Percentiles rank a stretch among this genome's conserved stretches.
Conservation (phyloP, 2,888 invertebrate genomes). For the Monochamus alternatus region DNA sequence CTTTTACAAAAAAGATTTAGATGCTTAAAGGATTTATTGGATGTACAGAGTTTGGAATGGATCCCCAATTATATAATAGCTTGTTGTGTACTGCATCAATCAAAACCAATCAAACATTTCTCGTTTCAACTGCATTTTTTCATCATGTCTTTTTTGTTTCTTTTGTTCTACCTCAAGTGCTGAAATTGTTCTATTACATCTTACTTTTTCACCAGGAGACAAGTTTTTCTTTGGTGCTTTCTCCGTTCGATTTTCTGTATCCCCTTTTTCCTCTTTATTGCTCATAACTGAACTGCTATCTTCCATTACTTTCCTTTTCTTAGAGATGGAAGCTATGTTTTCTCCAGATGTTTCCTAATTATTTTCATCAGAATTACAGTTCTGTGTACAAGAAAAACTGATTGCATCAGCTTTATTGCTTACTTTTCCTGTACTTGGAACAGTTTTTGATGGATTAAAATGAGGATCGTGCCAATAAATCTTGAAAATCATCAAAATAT, state of each 20-base stretch:
- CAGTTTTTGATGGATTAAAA: not conserved
- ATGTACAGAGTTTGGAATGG: no score
- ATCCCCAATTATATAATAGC: no score
- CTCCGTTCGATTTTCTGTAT: constrained; percentile 5
- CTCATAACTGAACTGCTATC: constrained; percentile 11
- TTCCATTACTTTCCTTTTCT: not conserved
- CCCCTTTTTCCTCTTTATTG: not conserved
- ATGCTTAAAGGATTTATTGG: no score
- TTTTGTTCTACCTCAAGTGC: not conserved
- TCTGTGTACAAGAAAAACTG: not conserved
- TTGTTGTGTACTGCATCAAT: no score
- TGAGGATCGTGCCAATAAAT: constrained; percentile 6
- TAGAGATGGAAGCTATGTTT: not conserved
- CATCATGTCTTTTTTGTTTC: constrained; percentile 10
- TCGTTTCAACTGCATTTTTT: constrained; percentile 25
- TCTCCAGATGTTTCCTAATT: not conserved
- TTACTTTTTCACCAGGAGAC: not conserved
- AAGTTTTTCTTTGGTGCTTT: not conserved
- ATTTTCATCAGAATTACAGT: not conserved
- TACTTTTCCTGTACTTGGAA: constrained; percentile 9
- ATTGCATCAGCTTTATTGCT: not conserved
- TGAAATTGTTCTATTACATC: constrained; percentile 1
- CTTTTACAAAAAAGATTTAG: no score
- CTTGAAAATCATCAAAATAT: not conserved
- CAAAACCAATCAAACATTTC: constrained; percentile 25